These are phyloP conservation scores for Oncorhynchus tshawytscha DNA, from an alignment of 2,113 vertebrate genomes.

Conservation along the genomic window DNA sequence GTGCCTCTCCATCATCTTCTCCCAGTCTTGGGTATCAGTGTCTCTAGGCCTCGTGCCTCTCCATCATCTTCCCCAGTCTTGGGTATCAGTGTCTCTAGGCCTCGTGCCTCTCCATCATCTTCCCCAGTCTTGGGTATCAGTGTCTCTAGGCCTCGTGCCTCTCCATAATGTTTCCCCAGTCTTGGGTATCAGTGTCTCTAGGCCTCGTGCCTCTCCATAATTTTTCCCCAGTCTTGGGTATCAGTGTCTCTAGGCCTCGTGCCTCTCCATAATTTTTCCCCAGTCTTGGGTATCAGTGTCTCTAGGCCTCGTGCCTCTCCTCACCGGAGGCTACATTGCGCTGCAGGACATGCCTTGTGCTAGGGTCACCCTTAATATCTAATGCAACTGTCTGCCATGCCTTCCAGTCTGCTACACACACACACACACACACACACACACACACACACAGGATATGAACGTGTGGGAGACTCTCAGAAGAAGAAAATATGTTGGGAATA, in stretches of 20 bases:
- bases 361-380: conserved; percentile 74
- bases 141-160: too few species aligned
- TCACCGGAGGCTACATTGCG: conserved; percentile 48
- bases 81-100: too few species aligned
- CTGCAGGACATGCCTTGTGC: conserved; percentile 35
- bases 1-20: too few species aligned
- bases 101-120: too few species aligned
- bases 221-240: background rate
- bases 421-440: conserved; percentile 6
- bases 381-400: conserved; percentile 72
- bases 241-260: background rate
- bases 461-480: background rate
- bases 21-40: too few species aligned
- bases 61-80: too few species aligned
- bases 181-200: too few species aligned
- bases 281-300: background rate
- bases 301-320: background rate
- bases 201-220: too few species aligned
- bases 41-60: too few species aligned
- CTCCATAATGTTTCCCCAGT: too few species aligned
- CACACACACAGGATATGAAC: background rate
- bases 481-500: too few species aligned
- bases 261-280: background rate
- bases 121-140: too few species aligned
- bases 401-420: conserved; percentile 42